Conservation (phyloP, 2,113 vertebrate species). For the Gracilinanus agilis region DNA sequence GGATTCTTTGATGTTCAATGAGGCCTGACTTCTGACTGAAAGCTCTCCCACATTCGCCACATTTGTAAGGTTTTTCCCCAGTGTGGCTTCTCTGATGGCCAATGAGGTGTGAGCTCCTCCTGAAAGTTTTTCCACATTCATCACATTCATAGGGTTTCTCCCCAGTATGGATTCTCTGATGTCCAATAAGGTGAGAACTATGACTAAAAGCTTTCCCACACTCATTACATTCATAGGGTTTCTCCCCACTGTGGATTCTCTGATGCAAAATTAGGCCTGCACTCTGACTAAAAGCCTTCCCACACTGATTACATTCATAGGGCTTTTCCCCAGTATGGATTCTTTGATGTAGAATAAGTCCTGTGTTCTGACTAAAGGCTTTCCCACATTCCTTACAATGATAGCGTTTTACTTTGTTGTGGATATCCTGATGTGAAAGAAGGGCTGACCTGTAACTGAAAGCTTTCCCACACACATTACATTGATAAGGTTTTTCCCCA, state of each 20-base stretch:
- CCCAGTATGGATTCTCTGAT: conserved; percentile 84
- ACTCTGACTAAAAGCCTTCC: conserved; percentile 82
- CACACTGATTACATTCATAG: conserved; percentile 81
- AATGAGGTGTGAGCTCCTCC: conserved; percentile 84
- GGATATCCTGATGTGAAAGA: conserved; percentile 77
- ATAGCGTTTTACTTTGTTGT: conserved; percentile 82
- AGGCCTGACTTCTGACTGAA: conserved; percentile 85
- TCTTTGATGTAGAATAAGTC: conserved; percentile 82
- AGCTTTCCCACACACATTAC: conserved; percentile 80
- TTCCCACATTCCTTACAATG: conserved; percentile 84
- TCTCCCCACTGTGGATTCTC: conserved; percentile 82
- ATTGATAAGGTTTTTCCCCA: conserved; percentile 82
- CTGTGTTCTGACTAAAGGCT: conserved; percentile 83
- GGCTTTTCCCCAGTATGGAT: conserved; percentile 85
- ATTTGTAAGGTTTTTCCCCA: conserved; percentile 82
- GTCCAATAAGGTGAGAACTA: conserved; percentile 84
- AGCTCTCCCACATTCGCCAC: conserved; percentile 82
- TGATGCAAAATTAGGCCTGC: conserved; percentile 83
- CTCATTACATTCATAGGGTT: conserved; percentile 81
- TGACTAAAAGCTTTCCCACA: conserved; percentile 85
- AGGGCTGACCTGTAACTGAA: conserved; percentile 82
- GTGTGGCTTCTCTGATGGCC: conserved; percentile 84
- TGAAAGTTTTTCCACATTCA: conserved; percentile 84
- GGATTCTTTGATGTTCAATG: conserved; percentile 83
- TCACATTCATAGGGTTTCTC: conserved; percentile 84